phyloP scores from a whole-genome alignment of 2,113 vertebrate genomes.

The Sceloporus undulatus region DNA sequence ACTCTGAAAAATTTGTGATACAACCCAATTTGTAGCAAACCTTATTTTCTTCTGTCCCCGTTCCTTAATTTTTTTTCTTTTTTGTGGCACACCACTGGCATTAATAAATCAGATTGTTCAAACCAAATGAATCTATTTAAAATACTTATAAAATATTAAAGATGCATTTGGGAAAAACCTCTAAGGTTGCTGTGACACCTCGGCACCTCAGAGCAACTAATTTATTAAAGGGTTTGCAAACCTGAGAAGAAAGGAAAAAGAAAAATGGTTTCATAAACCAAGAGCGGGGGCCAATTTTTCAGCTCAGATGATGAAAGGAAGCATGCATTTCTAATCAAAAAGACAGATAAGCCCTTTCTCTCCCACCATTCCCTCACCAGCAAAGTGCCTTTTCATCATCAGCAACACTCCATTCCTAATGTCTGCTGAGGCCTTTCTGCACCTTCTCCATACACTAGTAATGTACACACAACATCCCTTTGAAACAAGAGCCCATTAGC shows the following conservation, averaged over 20 bases:
- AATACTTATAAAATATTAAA: slow-evolving; percentile 90
- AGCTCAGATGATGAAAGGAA: slow-evolving; percentile 86
- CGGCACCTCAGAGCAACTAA: slow-evolving; percentile 84
- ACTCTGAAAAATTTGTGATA: slow-evolving; percentile 76
- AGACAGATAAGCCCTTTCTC: slow-evolving; percentile 86
- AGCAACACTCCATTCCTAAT: slow-evolving; percentile 86
- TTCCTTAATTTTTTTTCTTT: neutral
- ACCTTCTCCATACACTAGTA: slow-evolving; percentile 81
- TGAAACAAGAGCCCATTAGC: slow-evolving; percentile 86
- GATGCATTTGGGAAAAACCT: slow-evolving; percentile 85
- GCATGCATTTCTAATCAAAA: slow-evolving; percentile 89
- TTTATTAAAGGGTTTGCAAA: slow-evolving; percentile 89
- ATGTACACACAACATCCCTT: slow-evolving; percentile 83
- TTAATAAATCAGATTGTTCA: slow-evolving; percentile 83
- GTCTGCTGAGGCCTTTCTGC: slow-evolving; percentile 82
- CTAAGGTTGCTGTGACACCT: slow-evolving; percentile 85
- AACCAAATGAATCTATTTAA: slow-evolving; percentile 87
- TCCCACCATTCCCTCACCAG: slow-evolving; percentile 82
- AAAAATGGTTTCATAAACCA: slow-evolving; percentile 88
- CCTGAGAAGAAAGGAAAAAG: slow-evolving; percentile 83
- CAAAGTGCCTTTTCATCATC: slow-evolving; percentile 88
- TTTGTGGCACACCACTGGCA: slow-evolving; percentile 68
- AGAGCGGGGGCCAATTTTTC: slow-evolving; percentile 86
- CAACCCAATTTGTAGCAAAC: slow-evolving; percentile 78
- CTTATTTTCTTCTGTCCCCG: slow-evolving; percentile 49